Evolutionary conservation across 2,113 vertebrate genomes (phyloP).

Genomic region (Scolopax mira): DNA sequence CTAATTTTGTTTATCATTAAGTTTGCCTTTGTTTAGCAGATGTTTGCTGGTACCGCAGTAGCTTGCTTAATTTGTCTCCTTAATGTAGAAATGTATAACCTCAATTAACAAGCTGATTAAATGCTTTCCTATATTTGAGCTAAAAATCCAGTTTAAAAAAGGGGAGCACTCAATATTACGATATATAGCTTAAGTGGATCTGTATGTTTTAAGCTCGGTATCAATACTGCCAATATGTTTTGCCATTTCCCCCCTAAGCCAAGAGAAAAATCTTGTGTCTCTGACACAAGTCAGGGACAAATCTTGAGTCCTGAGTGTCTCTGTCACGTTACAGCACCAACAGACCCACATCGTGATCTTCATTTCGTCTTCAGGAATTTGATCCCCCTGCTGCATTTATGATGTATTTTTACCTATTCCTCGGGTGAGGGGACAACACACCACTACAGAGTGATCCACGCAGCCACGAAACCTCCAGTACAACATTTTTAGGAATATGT

Average conservation of each 20-base stretch:
- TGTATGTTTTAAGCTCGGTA: neutral
- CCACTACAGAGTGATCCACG: neutral
- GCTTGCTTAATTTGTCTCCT: slow-evolving; percentile 40
- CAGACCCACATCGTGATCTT: neutral
- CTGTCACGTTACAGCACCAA: rapidly evolving
- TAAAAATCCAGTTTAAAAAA: neutral
- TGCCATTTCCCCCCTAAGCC: neutral
- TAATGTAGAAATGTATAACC: slow-evolving; percentile 18
- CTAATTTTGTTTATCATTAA: slow-evolving; percentile 59
- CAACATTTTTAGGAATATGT: neutral
- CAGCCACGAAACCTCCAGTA: neutral
- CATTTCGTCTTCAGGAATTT: neutral
- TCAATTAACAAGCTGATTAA: slow-evolving; percentile 63
- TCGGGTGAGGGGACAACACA: neutral
- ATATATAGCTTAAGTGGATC: neutral
- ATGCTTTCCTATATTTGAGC: neutral
- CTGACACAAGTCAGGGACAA: no score
- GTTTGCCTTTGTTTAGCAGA: slow-evolving; percentile 35
- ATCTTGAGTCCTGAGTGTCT: neutral
- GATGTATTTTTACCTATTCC: neutral
- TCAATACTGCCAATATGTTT: rapidly evolving
- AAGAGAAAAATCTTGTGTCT: neutral
- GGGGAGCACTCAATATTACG: neutral
- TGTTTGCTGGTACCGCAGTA: slow-evolving; percentile 15
- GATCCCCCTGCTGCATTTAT: rapidly evolving